phyloP scores from a whole-genome alignment of 2,797 vertebrate species.

The Naso thynnoides region DNA sequence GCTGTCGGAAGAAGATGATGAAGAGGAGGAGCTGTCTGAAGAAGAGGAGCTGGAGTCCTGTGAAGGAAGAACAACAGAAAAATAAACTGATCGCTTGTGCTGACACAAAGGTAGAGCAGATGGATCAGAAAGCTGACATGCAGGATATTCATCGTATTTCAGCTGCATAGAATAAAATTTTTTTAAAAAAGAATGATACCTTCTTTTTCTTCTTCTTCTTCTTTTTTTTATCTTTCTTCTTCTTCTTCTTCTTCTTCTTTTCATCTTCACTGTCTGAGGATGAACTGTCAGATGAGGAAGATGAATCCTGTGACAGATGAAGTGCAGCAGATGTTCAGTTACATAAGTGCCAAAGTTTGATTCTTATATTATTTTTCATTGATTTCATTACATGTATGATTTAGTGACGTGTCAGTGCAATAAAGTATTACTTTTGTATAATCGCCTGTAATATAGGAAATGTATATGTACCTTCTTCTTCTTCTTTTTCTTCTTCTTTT shows the following conservation, averaged over 20 bases:
- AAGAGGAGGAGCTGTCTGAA: slow-evolving; percentile 61
- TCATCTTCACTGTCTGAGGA: slow-evolving; percentile 74
- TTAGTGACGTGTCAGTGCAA: neutral
- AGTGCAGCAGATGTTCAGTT: neutral
- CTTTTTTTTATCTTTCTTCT: slow-evolving; percentile 55
- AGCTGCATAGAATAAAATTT: neutral
- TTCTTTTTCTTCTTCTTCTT: slow-evolving; percentile 64
- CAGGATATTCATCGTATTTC: no score
- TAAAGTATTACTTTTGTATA: no score
- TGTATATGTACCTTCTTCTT: slow-evolving; percentile 39
- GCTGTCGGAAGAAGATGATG: slow-evolving; percentile 65
- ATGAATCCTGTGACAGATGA: slow-evolving; percentile 55
- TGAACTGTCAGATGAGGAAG: slow-evolving; percentile 67
- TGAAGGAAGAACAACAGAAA: neutral
- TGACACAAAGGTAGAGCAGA: neutral
- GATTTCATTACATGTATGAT: neutral
- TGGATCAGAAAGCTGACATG: neutral
- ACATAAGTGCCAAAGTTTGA: neutral
- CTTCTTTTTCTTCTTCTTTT: slow-evolving; percentile 51
- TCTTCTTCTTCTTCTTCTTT: slow-evolving; percentile 69
- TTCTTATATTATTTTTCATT: neutral
- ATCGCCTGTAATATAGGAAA: no score
- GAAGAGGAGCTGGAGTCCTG: slow-evolving; percentile 75
- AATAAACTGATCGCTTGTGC: neutral
- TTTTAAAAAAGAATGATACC: slow-evolving; percentile 13